Conservation (phyloP, 2,113 vertebrate species). For the Platysteira castanea region DNA sequence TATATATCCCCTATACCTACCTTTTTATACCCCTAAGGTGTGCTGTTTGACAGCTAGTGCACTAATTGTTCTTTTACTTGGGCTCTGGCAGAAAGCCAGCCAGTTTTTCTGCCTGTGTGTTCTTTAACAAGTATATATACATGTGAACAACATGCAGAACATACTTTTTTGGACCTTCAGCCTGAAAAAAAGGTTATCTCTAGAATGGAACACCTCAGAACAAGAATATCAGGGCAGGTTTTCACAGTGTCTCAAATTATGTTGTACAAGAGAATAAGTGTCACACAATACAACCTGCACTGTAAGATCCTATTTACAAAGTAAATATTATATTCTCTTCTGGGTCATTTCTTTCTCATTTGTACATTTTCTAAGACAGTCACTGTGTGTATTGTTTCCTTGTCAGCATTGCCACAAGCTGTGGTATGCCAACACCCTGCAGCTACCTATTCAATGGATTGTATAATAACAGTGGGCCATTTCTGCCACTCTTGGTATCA, state of each 20-base stretch:
- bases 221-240: background rate
- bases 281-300: background rate
- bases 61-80: background rate
- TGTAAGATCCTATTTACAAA: background rate
- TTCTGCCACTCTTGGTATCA: slow-evolving; percentile 16
- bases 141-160: background rate
- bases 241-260: background rate
- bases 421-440: slow-evolving; percentile 21
- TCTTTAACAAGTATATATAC: background rate
- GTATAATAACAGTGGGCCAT: slow-evolving; percentile 11
- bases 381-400: background rate
- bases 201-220: background rate
- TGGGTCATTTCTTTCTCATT: slow-evolving; percentile 23
- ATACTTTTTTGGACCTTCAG: background rate
- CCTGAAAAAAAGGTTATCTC: background rate
- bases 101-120: background rate
- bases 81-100: background rate
- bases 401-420: slow-evolving; percentile 27
- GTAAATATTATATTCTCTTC: slow-evolving; percentile 13
- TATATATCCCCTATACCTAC: too few relatives aligned
- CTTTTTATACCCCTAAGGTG: background rate
- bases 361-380: background rate
- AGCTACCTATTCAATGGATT: slow-evolving; percentile 15
- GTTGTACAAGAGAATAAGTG: background rate
- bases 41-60: background rate